These are phyloP conservation scores for Camelus dromedarius DNA, from an alignment of 2,113 vertebrate genomes.

Conservation along the genomic window DNA sequence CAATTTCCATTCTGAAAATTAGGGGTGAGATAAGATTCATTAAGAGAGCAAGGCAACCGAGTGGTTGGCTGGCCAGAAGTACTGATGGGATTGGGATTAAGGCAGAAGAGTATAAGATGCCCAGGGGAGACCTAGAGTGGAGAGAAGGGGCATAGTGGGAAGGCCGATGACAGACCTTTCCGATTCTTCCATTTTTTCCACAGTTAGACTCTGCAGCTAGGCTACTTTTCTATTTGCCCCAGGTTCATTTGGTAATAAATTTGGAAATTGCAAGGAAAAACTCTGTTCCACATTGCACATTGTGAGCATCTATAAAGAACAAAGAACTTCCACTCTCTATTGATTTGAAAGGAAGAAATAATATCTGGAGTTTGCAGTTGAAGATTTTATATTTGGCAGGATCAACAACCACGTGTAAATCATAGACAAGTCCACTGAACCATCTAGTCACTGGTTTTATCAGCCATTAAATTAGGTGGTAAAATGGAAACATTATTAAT, in stretches of 20 bases:
- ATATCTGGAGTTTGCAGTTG: neutral
- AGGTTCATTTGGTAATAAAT: neutral
- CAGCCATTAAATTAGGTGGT: neutral
- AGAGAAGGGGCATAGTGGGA: neutral
- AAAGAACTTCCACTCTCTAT: neutral
- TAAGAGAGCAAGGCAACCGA: neutral
- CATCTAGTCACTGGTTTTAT: neutral
- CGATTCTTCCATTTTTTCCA: neutral
- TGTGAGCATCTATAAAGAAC: neutral
- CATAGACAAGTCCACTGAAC: neutral
- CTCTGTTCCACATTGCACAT: neutral
- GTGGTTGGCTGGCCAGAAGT: neutral
- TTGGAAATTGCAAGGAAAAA: neutral
- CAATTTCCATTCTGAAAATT: slow-evolving; percentile 28
- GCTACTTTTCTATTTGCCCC: neutral
- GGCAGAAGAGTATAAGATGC: neutral
- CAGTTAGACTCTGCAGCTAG: neutral
- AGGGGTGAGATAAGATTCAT: neutral
- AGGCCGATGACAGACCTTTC: neutral
- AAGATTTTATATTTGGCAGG: slow-evolving; percentile 34
- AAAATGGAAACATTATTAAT: neutral
- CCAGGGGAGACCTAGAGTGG: neutral
- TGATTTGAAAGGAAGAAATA: slow-evolving; percentile 16
- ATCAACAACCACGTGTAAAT: neutral
- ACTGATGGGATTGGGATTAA: neutral